phyloP scores from a whole-genome alignment of 2,888 invertebrate genomes.

The Pemphredon lugubris region DNA sequence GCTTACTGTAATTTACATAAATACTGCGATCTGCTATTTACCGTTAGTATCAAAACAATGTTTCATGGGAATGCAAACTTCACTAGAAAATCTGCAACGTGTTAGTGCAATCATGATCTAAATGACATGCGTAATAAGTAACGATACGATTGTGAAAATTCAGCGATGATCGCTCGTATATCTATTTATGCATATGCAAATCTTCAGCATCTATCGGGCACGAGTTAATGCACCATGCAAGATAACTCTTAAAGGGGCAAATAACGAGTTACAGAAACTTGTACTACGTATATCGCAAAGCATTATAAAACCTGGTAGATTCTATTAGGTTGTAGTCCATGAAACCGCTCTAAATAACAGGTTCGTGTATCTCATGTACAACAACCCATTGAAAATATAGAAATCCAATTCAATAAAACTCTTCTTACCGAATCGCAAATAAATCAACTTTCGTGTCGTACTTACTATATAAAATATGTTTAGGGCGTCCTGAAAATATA shows the following conservation, averaged over 20 bases:
- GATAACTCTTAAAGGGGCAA: conserved; percentile 2
- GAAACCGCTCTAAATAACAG: too few species aligned
- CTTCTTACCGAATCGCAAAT: conserved; percentile 35
- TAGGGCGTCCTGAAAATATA: conserved; percentile 79
- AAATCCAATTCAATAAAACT: conserved; percentile 6
- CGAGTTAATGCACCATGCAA: conserved; percentile 36
- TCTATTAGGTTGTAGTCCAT: too few species aligned
- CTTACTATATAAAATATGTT: conserved; percentile 79
- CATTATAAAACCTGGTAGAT: too few species aligned
- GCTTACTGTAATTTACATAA: too few species aligned
- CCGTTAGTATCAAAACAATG: too few species aligned
- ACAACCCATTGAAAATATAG: conserved; percentile 10
- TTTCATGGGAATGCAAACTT: too few species aligned
- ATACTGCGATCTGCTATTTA: too few species aligned
- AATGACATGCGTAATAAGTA: background rate
- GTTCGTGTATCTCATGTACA: too few species aligned
- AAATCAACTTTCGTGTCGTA: conserved; percentile 61
- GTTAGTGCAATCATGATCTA: background rate
- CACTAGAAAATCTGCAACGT: background rate
- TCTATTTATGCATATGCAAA: too few species aligned
- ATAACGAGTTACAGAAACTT: background rate
- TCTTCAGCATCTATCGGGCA: too few species aligned
- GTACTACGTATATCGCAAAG: conserved; percentile 14
- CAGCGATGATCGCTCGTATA: too few species aligned
- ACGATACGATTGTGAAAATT: too few species aligned